Evolutionary conservation across 1,140 invertebrate genomes (phyloP).

Genomic region (Geopemphigus sp.): DNA sequence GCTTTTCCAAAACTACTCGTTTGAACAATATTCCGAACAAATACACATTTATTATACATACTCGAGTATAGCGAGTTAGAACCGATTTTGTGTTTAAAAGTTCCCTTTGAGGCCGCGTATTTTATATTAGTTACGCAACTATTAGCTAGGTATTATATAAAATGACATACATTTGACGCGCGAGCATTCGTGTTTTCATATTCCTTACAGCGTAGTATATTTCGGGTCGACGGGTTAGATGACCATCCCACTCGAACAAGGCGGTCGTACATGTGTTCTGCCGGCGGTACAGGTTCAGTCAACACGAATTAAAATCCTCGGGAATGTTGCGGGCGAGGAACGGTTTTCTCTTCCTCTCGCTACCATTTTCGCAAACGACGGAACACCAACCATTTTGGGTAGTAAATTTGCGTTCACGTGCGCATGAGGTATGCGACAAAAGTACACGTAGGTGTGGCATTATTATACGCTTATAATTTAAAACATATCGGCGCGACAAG

Average conservation of each 20-base stretch:
- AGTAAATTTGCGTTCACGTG: slow-evolving; percentile 30
- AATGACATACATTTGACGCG: too few species aligned
- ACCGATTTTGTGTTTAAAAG: too few species aligned
- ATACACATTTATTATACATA: too few species aligned
- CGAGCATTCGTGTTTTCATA: slow-evolving; percentile 19
- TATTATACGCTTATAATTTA: slow-evolving; percentile 14
- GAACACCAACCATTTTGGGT: background rate
- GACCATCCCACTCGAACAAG: background rate
- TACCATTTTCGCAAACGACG: too few species aligned
- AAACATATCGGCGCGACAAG: slow-evolving; percentile 31
- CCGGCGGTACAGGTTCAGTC: background rate
- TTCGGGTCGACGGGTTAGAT: background rate
- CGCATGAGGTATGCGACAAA: slow-evolving; percentile 24
- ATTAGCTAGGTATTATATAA: too few species aligned
- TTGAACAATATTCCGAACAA: too few species aligned
- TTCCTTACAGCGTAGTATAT: background rate
- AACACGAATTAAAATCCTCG: slow-evolving; percentile 19
- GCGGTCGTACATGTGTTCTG: background rate
- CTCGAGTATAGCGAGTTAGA: too few species aligned
- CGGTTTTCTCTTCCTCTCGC: too few species aligned
- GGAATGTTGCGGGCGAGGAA: slow-evolving; percentile 4
- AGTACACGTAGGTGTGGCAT: background rate
- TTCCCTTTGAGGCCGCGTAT: too few species aligned
- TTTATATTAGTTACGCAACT: too few species aligned
- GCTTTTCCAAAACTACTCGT: too few species aligned